phyloP scores from a whole-genome alignment of 2,113 vertebrate genomes.

The Alces alces region DNA sequence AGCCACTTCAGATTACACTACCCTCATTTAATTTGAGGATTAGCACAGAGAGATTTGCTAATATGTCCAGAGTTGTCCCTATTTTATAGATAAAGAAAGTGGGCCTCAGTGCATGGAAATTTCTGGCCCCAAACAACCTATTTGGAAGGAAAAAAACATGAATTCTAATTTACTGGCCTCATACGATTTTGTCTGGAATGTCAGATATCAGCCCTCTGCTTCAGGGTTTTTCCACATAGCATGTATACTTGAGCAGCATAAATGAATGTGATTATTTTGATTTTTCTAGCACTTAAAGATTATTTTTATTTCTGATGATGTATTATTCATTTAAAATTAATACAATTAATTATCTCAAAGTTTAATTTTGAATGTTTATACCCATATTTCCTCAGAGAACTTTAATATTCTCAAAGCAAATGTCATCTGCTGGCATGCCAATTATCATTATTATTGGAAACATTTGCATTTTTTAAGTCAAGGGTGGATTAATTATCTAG shows the following conservation, averaged over 20 bases:
- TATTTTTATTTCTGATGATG: conserved; percentile 37
- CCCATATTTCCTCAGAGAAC: conserved; percentile 11
- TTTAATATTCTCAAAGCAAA: conserved; percentile 63
- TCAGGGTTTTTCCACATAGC: not conserved
- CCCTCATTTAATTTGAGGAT: not conserved
- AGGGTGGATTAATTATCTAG: not conserved
- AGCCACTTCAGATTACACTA: not conserved
- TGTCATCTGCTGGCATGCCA: conserved; percentile 47
- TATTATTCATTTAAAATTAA: conserved; percentile 37
- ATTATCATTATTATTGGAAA: conserved; percentile 61
- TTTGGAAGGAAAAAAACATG: not conserved
- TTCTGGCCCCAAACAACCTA: not conserved
- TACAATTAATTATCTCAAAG: conserved; percentile 60
- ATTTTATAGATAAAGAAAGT: not conserved
- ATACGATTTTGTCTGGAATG: not conserved
- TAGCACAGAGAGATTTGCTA: not conserved
- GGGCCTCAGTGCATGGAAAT: not conserved
- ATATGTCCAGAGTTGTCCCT: not conserved
- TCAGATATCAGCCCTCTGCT: not conserved
- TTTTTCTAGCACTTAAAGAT: conserved; percentile 19
- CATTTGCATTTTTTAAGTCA: conserved; percentile 60
- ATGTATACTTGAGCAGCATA: not conserved
- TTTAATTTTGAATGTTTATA: conserved; percentile 69
- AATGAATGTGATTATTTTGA: conserved; percentile 16
- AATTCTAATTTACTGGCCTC: not conserved